Percentiles rank a stretch among this genome's conserved stretches.
phyloP scores from a whole-genome alignment of 2,113 vertebrate species.

The Calypte anna region DNA sequence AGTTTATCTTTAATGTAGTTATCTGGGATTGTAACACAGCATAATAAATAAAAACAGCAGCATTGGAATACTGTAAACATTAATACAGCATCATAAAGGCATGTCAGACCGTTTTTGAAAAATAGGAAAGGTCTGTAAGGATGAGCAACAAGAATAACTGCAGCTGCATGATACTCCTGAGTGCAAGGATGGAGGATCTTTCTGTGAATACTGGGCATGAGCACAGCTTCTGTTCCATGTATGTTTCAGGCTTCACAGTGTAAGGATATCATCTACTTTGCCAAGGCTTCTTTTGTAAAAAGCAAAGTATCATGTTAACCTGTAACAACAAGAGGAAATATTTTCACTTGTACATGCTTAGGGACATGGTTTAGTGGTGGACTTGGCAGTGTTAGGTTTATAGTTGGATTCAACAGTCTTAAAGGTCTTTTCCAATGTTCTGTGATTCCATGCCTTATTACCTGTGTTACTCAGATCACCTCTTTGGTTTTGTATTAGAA shows the following conservation, averaged over 20 bases:
- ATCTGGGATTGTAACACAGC: neutral
- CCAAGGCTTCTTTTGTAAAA: neutral
- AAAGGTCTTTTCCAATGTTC: neutral
- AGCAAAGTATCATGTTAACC: neutral
- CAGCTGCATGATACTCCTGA: neutral
- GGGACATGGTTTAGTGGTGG: neutral
- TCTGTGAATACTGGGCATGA: neutral
- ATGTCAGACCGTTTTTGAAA: neutral
- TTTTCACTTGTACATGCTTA: neutral
- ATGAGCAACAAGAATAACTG: neutral
- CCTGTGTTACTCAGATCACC: neutral
- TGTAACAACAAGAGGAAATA: neutral
- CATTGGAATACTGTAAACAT: neutral
- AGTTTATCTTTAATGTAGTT: neutral
- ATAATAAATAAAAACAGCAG: neutral
- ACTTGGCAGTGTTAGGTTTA: neutral
- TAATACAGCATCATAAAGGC: neutral
- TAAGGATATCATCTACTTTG: neutral
- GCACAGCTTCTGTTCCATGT: neutral
- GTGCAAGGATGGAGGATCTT: neutral
- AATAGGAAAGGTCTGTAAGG: neutral
- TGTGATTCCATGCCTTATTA: neutral
- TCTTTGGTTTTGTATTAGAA: neutral
- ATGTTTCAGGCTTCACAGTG: neutral
- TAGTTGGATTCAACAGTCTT: neutral